These are phyloP conservation scores for Geothlypis trichas DNA, from an alignment of 2,113 vertebrate genomes.

Conservation along the genomic window DNA sequence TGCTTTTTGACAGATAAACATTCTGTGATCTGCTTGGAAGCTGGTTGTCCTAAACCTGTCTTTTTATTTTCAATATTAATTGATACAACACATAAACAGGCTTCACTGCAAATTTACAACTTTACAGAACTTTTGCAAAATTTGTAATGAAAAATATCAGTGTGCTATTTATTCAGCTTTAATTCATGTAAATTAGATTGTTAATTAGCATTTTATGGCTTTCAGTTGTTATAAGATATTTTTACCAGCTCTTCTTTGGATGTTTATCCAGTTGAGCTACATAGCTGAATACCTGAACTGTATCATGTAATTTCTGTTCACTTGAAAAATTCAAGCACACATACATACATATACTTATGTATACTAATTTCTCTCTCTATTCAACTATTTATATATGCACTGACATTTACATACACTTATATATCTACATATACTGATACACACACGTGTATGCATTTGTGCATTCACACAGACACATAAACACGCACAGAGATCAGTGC, in stretches of 20 bases:
- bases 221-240: not conserved
- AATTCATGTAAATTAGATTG: not conserved
- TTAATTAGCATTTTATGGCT: not conserved
- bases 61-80: not conserved
- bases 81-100: not conserved
- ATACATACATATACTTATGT: not conserved
- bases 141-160: not conserved
- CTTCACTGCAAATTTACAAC: not conserved
- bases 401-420: not conserved
- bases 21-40: not conserved
- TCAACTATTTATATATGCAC: not conserved
- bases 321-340: not conserved
- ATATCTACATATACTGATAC: not conserved
- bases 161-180: not conserved
- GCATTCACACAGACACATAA: not conserved
- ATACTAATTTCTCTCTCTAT: not conserved
- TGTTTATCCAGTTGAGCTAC: not conserved
- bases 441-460: not conserved
- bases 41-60: not conserved
- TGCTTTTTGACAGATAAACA: not conserved
- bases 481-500: not conserved
- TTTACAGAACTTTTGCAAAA: not conserved
- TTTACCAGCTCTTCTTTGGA: not conserved
- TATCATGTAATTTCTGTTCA: not conserved
- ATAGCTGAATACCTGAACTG: not conserved